Conservation (phyloP, 1,140 invertebrate genomes). For the Anoplophora glabripennis region DNA sequence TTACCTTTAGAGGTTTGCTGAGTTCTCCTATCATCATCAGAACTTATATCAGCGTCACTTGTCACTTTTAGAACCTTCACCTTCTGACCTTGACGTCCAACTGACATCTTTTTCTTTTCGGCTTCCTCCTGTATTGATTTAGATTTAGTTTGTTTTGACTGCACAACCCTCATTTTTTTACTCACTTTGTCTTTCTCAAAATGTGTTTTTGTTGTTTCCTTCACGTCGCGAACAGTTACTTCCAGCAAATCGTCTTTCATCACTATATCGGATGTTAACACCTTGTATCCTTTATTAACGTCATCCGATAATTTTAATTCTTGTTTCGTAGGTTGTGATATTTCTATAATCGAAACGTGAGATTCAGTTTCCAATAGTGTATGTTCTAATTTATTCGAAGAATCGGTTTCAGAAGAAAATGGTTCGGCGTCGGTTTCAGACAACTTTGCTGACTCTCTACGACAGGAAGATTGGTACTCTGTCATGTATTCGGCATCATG, state of each 20-base stretch:
- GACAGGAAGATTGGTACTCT: neutral
- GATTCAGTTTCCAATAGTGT: slow-evolving; percentile 9
- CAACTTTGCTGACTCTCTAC: slow-evolving; percentile 20
- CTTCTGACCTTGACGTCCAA: slow-evolving; percentile 3
- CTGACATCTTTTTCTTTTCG: slow-evolving; percentile 6
- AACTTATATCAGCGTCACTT: slow-evolving; percentile 43
- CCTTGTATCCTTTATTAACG: slow-evolving; percentile 6
- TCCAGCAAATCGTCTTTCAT: slow-evolving; percentile 50
- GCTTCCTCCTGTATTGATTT: neutral
- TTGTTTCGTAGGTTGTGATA: neutral
- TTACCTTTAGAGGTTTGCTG: slow-evolving; percentile 8
- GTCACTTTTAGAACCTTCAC: slow-evolving; percentile 19
- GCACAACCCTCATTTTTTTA: neutral
- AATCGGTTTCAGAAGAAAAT: slow-evolving; percentile 42
- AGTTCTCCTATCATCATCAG: slow-evolving; percentile 39
- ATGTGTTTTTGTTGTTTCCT: neutral
- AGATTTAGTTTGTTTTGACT: neutral
- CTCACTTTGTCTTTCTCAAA: neutral
- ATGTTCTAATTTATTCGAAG: slow-evolving; percentile 23
- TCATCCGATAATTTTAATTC: neutral
- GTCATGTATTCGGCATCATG: neutral
- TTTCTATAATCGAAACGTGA: slow-evolving; percentile 15
- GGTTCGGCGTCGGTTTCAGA: slow-evolving; percentile 41
- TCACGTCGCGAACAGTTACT: slow-evolving; percentile 40
- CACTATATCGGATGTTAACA: slow-evolving; percentile 20